Evolutionary conservation across 2,797 vertebrate genomes (phyloP).

Genomic region (Macropodus opercularis): DNA sequence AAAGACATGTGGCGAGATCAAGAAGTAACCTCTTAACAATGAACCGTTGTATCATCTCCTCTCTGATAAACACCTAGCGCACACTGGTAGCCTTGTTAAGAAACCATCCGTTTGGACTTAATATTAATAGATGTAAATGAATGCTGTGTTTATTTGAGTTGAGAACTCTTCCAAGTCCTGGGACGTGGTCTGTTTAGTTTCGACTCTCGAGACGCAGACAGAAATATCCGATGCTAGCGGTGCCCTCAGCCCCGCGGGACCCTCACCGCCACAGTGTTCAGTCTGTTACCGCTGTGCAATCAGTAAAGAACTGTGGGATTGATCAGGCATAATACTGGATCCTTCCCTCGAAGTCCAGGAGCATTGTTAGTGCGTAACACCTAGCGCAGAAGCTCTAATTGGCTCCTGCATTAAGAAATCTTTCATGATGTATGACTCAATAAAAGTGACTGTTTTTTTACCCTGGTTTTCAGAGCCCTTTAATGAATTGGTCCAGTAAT

Average conservation of each 20-base stretch:
- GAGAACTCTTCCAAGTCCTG: constrained; percentile 64
- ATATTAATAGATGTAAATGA: constrained; percentile 82
- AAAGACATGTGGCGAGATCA: constrained; percentile 79
- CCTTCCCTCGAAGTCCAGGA: background rate
- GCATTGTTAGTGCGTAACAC: background rate
- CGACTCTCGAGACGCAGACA: constrained; percentile 59
- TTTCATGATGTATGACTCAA: constrained; percentile 57
- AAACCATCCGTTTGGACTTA: constrained; percentile 66
- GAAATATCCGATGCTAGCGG: constrained; percentile 67
- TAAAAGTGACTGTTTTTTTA: constrained; percentile 44
- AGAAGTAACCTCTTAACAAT: constrained; percentile 81
- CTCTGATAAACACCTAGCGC: constrained; percentile 68
- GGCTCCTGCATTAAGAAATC: constrained; percentile 29
- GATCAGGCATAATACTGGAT: constrained; percentile 6
- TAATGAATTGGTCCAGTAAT: constrained; percentile 65
- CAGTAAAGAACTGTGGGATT: background rate
- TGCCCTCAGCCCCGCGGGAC: constrained; percentile 45
- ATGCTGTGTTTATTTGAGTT: constrained; percentile 80
- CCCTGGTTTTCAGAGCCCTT: constrained; percentile 50
- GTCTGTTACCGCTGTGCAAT: constrained; percentile 10
- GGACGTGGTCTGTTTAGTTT: constrained; percentile 63
- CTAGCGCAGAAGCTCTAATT: constrained; percentile 24
- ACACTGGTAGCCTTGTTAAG: constrained; percentile 57
- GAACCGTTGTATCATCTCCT: constrained; percentile 76
- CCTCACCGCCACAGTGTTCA: constrained; percentile 8